Evolutionary conservation across 2,888 invertebrate species (phyloP).

Genomic region (Corbicula japonica): DNA sequence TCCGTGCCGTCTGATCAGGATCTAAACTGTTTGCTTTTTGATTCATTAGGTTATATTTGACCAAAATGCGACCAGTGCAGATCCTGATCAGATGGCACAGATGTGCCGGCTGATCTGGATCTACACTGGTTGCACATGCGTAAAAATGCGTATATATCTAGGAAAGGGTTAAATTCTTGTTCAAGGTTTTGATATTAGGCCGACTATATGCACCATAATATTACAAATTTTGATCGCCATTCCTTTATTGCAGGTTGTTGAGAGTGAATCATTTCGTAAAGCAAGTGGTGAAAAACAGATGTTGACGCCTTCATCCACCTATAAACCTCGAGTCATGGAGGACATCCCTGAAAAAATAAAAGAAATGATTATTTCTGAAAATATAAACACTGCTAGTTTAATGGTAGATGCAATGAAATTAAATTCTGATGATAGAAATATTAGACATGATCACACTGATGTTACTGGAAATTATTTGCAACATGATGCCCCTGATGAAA

Average conservation of each 20-base stretch:
- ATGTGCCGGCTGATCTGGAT: too few relatives aligned
- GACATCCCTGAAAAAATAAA: conserved; percentile 17
- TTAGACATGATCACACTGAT: neutral
- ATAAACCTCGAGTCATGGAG: neutral
- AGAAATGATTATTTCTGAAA: conserved; percentile 30
- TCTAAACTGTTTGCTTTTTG: too few relatives aligned
- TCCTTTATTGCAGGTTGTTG: conserved; percentile 70
- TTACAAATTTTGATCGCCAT: too few relatives aligned
- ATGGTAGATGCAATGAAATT: neutral
- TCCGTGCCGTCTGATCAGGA: too few relatives aligned
- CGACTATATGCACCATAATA: too few relatives aligned
- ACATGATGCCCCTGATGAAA: neutral
- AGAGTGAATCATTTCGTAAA: conserved; percentile 76
- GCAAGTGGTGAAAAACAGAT: conserved; percentile 69
- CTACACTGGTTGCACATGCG: too few relatives aligned
- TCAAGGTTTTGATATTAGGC: too few relatives aligned
- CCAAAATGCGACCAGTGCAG: too few relatives aligned
- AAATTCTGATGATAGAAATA: conserved; percentile 15
- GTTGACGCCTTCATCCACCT: neutral
- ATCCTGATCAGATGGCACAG: too few relatives aligned
- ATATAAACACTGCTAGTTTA: conserved; percentile 11
- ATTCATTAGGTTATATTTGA: too few relatives aligned
- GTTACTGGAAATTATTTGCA: neutral
- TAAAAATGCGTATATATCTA: too few relatives aligned
- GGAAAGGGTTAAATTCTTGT: too few relatives aligned